phyloP scores from a whole-genome alignment of 2,797 vertebrate species.

The Alectoris magna region DNA sequence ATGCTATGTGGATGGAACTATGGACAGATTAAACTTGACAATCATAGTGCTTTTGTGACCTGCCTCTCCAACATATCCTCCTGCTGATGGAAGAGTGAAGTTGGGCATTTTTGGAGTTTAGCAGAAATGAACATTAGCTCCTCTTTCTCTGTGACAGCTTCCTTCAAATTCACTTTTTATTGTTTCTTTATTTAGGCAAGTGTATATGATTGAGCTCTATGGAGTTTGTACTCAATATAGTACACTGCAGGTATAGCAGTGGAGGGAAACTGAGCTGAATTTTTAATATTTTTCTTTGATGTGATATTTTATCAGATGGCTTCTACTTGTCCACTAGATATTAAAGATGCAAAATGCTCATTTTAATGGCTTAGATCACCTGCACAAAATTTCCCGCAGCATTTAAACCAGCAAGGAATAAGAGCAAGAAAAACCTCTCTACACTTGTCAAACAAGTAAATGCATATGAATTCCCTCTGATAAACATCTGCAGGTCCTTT shows the following conservation, averaged over 20 bases:
- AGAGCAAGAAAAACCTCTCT: background rate
- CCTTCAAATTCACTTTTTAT: background rate
- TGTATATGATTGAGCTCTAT: background rate
- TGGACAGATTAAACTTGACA: background rate
- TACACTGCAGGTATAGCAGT: background rate
- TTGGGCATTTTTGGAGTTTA: background rate
- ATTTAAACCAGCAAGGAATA: background rate
- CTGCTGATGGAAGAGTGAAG: background rate
- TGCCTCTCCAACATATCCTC: background rate
- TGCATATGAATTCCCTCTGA: background rate
- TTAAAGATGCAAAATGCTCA: background rate
- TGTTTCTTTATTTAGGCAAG: background rate
- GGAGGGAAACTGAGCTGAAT: background rate
- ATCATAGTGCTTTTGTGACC: background rate
- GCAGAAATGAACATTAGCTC: background rate
- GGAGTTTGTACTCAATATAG: background rate
- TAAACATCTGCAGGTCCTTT: background rate
- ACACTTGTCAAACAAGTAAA: background rate
- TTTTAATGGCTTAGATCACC: background rate
- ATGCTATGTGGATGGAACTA: background rate
- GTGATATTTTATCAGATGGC: background rate
- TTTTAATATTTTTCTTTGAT: background rate
- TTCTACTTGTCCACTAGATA: background rate
- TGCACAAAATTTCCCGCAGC: background rate
- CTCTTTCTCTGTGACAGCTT: background rate